Percentiles rank a stretch among this genome's conserved stretches.
Evolutionary conservation across 2,888 invertebrate genomes (phyloP).

Genomic region (Cantharis rufa): DNA sequence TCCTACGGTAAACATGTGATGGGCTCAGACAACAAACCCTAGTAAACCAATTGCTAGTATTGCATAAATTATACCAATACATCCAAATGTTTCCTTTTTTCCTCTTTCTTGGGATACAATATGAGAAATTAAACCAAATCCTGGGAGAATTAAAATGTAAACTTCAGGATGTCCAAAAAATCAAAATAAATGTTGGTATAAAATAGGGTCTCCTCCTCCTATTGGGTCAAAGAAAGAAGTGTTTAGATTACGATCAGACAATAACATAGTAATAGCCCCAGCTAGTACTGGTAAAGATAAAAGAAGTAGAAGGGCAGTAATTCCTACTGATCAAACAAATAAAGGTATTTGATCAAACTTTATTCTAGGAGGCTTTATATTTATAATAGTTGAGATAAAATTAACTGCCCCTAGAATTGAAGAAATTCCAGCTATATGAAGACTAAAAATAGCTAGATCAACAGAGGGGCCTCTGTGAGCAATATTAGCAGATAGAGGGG

Average conservation of each 20-base stretch:
- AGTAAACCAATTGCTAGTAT: conserved; percentile 80
- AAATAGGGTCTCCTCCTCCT: conserved; percentile 79
- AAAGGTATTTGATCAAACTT: conserved; percentile 68
- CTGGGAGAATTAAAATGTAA: conserved; percentile 83
- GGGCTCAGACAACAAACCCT: conserved; percentile 84
- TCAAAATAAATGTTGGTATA: conserved; percentile 85
- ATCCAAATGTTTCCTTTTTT: conserved; percentile 75
- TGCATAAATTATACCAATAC: conserved; percentile 80
- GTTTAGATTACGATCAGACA: conserved; percentile 80
- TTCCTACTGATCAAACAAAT: conserved; percentile 74
- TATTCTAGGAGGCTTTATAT: conserved; percentile 67
- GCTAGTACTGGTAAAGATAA: conserved; percentile 77
- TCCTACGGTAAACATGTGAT: conserved; percentile 84
- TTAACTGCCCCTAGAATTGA: conserved; percentile 79
- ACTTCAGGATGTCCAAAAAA: conserved; percentile 89
- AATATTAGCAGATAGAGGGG: conserved; percentile 67
- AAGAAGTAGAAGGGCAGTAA: conserved; percentile 68
- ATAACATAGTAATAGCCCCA: conserved; percentile 77
- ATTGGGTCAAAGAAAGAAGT: conserved; percentile 81
- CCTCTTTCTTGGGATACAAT: conserved; percentile 75
- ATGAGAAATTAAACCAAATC: conserved; percentile 81
- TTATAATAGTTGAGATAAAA: conserved; percentile 77
- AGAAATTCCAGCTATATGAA: conserved; percentile 75
- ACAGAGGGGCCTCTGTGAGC: conserved; percentile 70
- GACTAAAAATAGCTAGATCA: conserved; percentile 76